Percentiles rank a stretch among this genome's conserved stretches.
These are phyloP conservation scores for Diadumene lineata DNA, from an alignment of 92 coral and sea anemone species.

Conservation along the genomic window DNA sequence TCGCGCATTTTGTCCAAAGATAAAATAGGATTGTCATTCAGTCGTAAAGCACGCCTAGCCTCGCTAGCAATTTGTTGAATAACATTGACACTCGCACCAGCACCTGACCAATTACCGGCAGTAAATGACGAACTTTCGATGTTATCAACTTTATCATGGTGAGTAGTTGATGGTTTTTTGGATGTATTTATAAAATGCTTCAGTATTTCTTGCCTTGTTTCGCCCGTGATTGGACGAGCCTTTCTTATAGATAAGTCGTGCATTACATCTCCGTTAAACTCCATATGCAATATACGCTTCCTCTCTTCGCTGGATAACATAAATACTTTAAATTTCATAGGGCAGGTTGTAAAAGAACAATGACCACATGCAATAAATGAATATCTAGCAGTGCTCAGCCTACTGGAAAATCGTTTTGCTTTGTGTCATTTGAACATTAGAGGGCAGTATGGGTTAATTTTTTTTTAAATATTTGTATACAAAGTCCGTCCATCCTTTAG, in stretches of 20 bases:
- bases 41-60: conserved; percentile 25
- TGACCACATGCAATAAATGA: conserved; percentile 6
- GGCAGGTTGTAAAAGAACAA: conserved; percentile 17
- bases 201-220: too few relatives aligned
- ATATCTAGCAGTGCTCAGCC: conserved; percentile 13
- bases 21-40: conserved; percentile 13
- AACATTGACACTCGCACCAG: conserved; percentile 10
- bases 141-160: conserved; percentile 11
- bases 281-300: not conserved
- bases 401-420: not conserved
- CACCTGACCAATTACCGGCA: conserved; percentile 30
- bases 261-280: conserved; percentile 4
- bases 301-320: conserved; percentile 20
- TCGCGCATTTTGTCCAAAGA: conserved; percentile 4
- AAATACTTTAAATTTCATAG: conserved; percentile 8
- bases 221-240: too few relatives aligned
- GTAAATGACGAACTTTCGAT: conserved; percentile 6
- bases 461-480: conserved; percentile 23
- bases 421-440: conserved; percentile 31
- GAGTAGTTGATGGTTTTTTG: conserved; percentile 18
- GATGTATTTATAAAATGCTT: too few relatives aligned
- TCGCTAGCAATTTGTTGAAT: conserved; percentile 24
- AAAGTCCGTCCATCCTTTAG: conserved; percentile 35
- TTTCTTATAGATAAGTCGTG: not conserved
- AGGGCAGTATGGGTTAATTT: conserved; percentile 30